Conservation (phyloP, 2,888 invertebrate genomes). For the Atethmia centrago region DNA sequence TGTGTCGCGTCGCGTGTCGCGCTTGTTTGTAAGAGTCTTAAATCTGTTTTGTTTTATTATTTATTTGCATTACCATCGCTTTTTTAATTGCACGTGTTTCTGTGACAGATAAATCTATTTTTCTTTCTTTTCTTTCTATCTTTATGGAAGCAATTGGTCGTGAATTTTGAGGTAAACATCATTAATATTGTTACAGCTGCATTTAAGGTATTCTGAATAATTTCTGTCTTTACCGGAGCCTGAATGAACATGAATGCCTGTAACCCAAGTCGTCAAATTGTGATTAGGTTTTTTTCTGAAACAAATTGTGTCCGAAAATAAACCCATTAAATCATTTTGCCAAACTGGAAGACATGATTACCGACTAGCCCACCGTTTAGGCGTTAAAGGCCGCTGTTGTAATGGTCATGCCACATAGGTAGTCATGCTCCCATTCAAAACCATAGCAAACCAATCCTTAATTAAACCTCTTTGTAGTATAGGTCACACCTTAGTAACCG, state of each 20-base stretch:
- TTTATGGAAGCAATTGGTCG: neutral
- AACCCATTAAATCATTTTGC: neutral
- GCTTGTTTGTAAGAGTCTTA: no score
- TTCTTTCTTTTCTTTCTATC: no score
- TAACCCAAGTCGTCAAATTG: no score
- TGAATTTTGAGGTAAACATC: neutral
- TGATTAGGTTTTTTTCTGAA: neutral
- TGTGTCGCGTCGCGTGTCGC: no score
- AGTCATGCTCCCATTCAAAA: constrained; percentile 11
- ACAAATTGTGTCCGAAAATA: neutral
- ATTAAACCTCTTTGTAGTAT: constrained; percentile 47
- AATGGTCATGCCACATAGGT: neutral
- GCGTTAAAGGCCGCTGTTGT: neutral
- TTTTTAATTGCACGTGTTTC: no score
- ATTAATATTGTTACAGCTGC: neutral
- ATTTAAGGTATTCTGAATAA: neutral
- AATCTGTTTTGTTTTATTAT: no score
- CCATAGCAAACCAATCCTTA: constrained; percentile 47
- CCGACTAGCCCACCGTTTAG: neutral
- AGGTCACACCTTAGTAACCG: constrained; percentile 51
- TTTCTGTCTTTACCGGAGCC: neutral
- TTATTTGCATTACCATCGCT: no score
- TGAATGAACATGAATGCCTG: no score
- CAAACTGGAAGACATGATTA: neutral
- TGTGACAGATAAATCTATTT: no score